These are phyloP conservation scores for Centrocercus urophasianus DNA, from an alignment of 2,113 vertebrate species.

Conservation along the genomic window DNA sequence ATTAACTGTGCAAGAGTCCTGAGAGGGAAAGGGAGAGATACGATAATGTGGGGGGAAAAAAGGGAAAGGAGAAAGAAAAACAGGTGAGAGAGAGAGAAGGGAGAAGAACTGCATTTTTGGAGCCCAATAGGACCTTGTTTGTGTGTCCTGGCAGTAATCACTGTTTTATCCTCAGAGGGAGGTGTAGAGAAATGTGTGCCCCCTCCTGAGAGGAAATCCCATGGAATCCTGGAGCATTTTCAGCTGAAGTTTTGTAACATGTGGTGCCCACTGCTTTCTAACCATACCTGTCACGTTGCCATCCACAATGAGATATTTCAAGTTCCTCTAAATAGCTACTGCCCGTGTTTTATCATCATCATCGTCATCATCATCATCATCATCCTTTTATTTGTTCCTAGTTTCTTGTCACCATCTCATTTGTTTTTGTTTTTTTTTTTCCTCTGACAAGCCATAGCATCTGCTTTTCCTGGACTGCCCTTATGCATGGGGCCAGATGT, in stretches of 20 bases:
- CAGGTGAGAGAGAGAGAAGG: fast-evolving
- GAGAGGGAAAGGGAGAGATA: not conserved
- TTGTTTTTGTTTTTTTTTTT: not conserved
- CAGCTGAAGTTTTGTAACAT: not conserved
- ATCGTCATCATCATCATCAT: not conserved
- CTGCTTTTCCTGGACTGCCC: not conserved
- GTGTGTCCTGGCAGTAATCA: not conserved
- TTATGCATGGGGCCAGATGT: fast-evolving
- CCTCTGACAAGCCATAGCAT: not conserved
- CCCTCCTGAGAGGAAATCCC: not conserved
- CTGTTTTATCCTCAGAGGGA: not conserved
- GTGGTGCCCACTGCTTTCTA: not conserved
- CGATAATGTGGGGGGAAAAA: fast-evolving
- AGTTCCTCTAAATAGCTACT: not conserved
- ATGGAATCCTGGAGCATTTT: not conserved
- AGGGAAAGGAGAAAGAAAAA: fast-evolving
- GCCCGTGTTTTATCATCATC: not conserved
- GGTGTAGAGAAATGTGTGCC: not conserved
- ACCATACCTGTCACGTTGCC: fast-evolving
- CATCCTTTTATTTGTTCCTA: not conserved
- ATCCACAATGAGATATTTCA: fast-evolving
- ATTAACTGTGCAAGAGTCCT: fast-evolving
- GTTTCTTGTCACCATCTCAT: not conserved
- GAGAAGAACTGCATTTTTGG: fast-evolving
- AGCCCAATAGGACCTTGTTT: not conserved